Evolutionary conservation across 2,113 vertebrate species (phyloP).

Genomic region (Daubentonia madagascariensis): DNA sequence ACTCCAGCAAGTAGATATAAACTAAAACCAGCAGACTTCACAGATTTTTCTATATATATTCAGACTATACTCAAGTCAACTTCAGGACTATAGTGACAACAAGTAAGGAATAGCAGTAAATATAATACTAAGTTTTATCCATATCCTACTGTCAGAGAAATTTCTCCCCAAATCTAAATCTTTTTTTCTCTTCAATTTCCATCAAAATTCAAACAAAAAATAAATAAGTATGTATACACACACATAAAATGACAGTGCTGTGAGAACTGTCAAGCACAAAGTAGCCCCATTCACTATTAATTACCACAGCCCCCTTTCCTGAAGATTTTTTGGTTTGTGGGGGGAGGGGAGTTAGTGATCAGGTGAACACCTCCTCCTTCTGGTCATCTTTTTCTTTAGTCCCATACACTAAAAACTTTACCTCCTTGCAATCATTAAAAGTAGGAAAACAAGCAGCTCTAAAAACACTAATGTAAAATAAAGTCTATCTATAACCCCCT

Average conservation of each 20-base stretch:
- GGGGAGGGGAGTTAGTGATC: neutral
- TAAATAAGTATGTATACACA: neutral
- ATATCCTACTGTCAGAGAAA: constrained; percentile 13
- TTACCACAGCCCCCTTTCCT: neutral
- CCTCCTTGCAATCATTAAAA: neutral
- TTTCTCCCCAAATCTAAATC: constrained; percentile 32
- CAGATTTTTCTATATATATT: constrained; percentile 44
- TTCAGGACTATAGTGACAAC: neutral
- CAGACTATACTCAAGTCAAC: constrained; percentile 12
- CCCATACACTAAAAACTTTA: constrained; percentile 30
- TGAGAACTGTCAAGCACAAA: constrained; percentile 8
- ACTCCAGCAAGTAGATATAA: constrained; percentile 16
- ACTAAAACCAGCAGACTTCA: constrained; percentile 13
- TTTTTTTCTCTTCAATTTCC: constrained; percentile 23
- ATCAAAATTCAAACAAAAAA: constrained; percentile 45
- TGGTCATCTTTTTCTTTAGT: neutral
- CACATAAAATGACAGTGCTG: neutral
- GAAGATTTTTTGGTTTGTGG: neutral
- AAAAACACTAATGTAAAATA: constrained; percentile 30
- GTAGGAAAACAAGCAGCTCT: constrained; percentile 36
- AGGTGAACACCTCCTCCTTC: neutral
- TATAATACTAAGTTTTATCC: neutral
- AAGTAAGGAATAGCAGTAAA: constrained; percentile 17
- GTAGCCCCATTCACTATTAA: neutral
- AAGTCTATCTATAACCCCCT: neutral